Evolutionary conservation across 2,888 invertebrate species (phyloP), one percentile per base, ranked within the genome.

Genomic region (Atherix ibis): DNA sequence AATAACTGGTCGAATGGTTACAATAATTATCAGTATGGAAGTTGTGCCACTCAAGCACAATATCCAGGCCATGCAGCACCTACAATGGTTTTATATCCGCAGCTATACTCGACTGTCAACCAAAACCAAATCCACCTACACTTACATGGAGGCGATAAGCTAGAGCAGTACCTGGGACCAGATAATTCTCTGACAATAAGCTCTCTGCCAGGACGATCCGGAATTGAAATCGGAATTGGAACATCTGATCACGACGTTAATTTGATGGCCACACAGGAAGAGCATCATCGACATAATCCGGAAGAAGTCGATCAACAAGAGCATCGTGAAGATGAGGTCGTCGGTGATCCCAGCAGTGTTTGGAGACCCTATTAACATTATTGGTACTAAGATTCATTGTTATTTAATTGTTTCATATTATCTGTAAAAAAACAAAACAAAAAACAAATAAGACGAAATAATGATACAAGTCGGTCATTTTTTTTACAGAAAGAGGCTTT

Each of bases 51-150:
- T 2, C 54, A 55, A 27, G 45, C 51, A 14, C 53, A 51, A 31
- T 50, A 48, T 31, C 46, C 53, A 8, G 50, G 52, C 4, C 58
- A 57, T 18, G 46, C 53, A 3, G 48, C 75, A 0, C 63, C 70
- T 2, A 69, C 76, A 3, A 76, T 83, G 73, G 73, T 84, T 14
- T 68, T 83, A 1, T 74, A 71, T 49, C 83, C 83, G 1, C 80
- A 81, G 48, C 63, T 83, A 1, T 80, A 82, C 56, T 82, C 83
- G 27, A 83, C 83, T 16, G 82, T 84, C 34, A 84, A 84, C 54
- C 83, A 84, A 58, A 84, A 83, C 56, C 82, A 84, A 65, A 83
- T 84, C 40, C 84, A 85, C 52, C 67, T 84, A 15, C 84, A 84
- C 49, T 57, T 80, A 18, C 83, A 84, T 56, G 72, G 74, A 32